These are phyloP conservation scores for Acanthochromis polyacanthus DNA, from an alignment of 2,113 vertebrate genomes.

Conservation along the genomic window DNA sequence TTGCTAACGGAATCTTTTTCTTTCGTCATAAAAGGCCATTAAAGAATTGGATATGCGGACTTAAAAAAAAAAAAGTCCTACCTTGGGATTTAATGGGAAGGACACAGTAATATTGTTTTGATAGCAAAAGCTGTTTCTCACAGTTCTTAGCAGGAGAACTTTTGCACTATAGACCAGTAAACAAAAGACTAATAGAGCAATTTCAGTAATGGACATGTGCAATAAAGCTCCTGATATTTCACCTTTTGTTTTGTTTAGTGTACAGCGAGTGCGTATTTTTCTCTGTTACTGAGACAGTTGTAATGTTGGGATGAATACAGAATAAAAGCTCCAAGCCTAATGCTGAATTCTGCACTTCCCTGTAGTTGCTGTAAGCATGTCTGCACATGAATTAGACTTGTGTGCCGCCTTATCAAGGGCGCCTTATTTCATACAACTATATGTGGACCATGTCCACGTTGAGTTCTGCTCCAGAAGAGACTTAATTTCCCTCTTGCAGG, in stretches of 20 bases:
- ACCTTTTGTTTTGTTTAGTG: conserved; percentile 28
- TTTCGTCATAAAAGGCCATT: conserved; percentile 38
- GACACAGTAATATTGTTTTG: conserved; percentile 52
- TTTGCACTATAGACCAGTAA: conserved; percentile 36
- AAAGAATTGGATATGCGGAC: conserved; percentile 38
- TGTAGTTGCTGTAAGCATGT: conserved; percentile 26
- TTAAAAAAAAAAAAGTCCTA: conserved; percentile 11
- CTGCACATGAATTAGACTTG: conserved; percentile 30
- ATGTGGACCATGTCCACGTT: conserved; percentile 50
- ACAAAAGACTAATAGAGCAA: conserved; percentile 48
- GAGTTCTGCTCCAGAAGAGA: conserved; percentile 65
- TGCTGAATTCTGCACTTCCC: conserved; percentile 38
- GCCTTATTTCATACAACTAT: conserved; percentile 43
- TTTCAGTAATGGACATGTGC: conserved; percentile 46
- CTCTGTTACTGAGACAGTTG: conserved; percentile 19
- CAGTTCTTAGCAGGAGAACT: conserved; percentile 26
- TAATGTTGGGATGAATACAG: conserved; percentile 25
- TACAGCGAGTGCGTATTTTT: conserved; percentile 20
- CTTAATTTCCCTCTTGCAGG: conserved; percentile 56
- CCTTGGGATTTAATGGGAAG: conserved; percentile 52
- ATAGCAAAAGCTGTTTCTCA: conserved; percentile 41
- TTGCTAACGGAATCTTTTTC: conserved; percentile 29
- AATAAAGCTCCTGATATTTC: conserved; percentile 41
- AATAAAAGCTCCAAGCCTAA: conserved; percentile 34
- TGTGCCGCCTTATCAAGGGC: conserved; percentile 30